Base-by-base conservation (phyloP, 2,888 invertebrate genomes). In the Melanchra persicariae region DNA sequence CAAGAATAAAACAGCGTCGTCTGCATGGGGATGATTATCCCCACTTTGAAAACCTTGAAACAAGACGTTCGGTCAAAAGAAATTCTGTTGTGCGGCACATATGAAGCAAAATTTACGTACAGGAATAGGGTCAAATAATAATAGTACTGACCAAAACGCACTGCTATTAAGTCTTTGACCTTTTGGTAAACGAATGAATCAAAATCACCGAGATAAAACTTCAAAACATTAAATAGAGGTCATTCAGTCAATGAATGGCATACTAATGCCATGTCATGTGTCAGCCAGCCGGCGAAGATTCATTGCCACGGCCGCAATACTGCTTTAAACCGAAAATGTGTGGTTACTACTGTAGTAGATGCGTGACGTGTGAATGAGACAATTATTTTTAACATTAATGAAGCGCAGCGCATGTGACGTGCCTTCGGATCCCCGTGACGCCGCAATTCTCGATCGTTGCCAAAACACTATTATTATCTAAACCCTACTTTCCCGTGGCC, bases 331-430 rank as follows among this genome's bases (percentile, higher is more conserved):
- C 91, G 93, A 94, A 95, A 93, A 90, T 92, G 91, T 89, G 93
- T 93, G 88, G 93, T 93, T 95, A 96, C 95, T 95, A 95, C 93
- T 91, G 91, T 94, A 95, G 94, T 94, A 91, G 88, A 89, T 89
- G 76, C 86, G 89, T 91, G 91, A 90, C 91, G 89, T 86, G 86
- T 92, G 95, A 95, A 95, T 95, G 95, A 93, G 94, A 94, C 92
- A 94, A 94, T 94, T 95, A 95, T 95, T 94, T 95, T 94, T 93
- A 93, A 93, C 88, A 91, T 91, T 91, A 92, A 93, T 91, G 91
- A 91, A 88, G 82, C 87, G 87, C 82, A 85, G 87, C 88, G 89
- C 88, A 87, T 88, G 89, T 87, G 83, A 77, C 78, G 81, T 72
- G 71, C 71, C 81, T 70, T 68, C 81, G 84, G 79, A 82, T 76